phyloP scores from a whole-genome alignment of 1,140 invertebrate species.

The Drosophila bocki region DNA sequence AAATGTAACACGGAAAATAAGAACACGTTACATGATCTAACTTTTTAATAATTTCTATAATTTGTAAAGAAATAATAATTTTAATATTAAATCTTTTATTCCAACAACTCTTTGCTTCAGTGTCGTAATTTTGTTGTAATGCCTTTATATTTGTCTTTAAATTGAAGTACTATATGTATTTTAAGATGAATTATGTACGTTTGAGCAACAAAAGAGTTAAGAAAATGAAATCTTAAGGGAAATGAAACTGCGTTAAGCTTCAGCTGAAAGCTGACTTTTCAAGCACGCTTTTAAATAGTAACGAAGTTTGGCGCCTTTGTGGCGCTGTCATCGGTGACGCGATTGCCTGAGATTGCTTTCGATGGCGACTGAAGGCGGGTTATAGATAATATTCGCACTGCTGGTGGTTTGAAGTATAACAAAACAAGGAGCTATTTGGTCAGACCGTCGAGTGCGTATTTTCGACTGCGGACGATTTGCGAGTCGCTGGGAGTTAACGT shows the following conservation, averaged over 20 bases:
- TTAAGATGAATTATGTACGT: too few relatives aligned
- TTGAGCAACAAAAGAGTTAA: too few relatives aligned
- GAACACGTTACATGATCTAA: not conserved
- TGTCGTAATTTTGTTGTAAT: too few relatives aligned
- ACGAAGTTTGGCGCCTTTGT: slow-evolving; percentile 30
- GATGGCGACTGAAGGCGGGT: slow-evolving; percentile 44
- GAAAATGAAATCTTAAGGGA: not conserved
- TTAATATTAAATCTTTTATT: not conserved
- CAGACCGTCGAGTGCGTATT: slow-evolving; percentile 75
- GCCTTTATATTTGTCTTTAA: too few relatives aligned
- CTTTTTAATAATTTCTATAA: not conserved
- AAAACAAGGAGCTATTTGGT: slow-evolving; percentile 73
- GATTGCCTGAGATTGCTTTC: slow-evolving; percentile 6
- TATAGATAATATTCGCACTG: slow-evolving; percentile 81
- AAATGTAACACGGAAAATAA: too few relatives aligned
- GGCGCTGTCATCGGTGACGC: slow-evolving; percentile 24
- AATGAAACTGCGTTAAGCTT: not conserved
- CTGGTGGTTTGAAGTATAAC: slow-evolving; percentile 73
- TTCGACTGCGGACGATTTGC: slow-evolving; percentile 63
- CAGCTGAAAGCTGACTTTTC: not conserved
- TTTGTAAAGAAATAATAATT: not conserved
- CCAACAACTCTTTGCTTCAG: too few relatives aligned
- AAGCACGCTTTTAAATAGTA: slow-evolving; percentile 22
- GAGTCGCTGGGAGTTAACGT: slow-evolving; percentile 63
- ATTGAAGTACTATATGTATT: too few relatives aligned